A percentile compares a stretch with the other conserved stretches of the same genome.
phyloP scores from a whole-genome alignment of 2,113 vertebrate species.

The Tautogolabrus adspersus region DNA sequence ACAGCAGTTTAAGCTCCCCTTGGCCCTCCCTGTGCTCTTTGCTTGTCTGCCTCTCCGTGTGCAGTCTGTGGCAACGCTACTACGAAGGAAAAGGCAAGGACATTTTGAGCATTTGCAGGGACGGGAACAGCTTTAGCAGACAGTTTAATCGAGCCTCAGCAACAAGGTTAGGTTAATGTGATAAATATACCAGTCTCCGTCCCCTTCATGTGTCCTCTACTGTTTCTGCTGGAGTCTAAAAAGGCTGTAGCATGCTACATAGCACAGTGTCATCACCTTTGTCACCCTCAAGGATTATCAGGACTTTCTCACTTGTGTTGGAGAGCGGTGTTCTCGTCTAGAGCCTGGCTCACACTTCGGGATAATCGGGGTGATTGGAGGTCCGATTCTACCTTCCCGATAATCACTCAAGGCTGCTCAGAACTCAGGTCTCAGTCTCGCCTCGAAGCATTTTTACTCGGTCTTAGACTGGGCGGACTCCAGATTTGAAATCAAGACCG shows the following conservation, averaged over 20 bases:
- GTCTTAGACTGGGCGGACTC: too few species aligned
- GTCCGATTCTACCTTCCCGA: too few species aligned
- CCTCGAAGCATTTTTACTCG: too few species aligned
- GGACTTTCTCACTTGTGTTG: neutral
- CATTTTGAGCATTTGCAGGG: slow-evolving; percentile 17
- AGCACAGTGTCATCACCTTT: neutral
- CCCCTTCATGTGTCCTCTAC: slow-evolving; percentile 1
- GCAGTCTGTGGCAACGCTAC: slow-evolving; percentile 19
- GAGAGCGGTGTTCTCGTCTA: too few species aligned
- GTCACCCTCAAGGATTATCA: neutral
- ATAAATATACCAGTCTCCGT: slow-evolving; percentile 23
- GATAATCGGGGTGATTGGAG: too few species aligned
- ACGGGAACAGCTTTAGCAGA: slow-evolving; percentile 7
- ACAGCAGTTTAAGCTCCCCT: slow-evolving; percentile 48
- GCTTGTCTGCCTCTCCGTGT: slow-evolving; percentile 15
- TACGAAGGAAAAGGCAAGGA: slow-evolving; percentile 5
- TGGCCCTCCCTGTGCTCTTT: slow-evolving; percentile 39
- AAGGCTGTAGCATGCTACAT: neutral
- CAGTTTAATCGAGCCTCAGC: neutral
- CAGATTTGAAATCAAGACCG: too few species aligned
- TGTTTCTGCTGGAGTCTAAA: neutral
- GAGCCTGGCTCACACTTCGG: too few species aligned
- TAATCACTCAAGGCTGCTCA: too few species aligned
- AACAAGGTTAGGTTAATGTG: slow-evolving; percentile 35
- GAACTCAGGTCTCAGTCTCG: too few species aligned